Evolutionary conservation across 1,140 invertebrate species (phyloP).

Genomic region (Ceratina japonica): DNA sequence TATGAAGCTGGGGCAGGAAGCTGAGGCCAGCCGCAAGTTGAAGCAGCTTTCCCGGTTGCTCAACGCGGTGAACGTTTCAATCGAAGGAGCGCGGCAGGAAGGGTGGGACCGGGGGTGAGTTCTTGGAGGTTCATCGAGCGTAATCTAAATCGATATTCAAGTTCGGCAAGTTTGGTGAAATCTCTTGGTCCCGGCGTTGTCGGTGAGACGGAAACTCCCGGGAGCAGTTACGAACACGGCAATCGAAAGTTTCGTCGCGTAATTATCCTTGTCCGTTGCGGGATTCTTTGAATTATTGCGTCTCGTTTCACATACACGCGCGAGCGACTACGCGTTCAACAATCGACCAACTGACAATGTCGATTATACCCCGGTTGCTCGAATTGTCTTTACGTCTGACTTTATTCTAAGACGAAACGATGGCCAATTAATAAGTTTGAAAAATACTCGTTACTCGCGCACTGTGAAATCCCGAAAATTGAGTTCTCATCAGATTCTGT

Average conservation of each 20-base stretch:
- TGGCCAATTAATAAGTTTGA: no score
- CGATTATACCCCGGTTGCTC: no score
- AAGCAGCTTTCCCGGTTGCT: conserved; percentile 30
- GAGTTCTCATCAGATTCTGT: no score
- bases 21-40: conserved; percentile 48
- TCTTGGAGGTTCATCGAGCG: conserved; percentile 57
- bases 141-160: conserved; percentile 63
- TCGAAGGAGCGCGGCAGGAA: conserved; percentile 31
- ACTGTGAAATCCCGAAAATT: no score
- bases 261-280: conserved; percentile 15
- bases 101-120: neutral
- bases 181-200: conserved; percentile 4
- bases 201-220: neutral
- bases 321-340: neutral
- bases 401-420: no score
- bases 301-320: neutral
- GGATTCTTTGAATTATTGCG: conserved; percentile 12
- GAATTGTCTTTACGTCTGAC: no score
- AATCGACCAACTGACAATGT: no score
- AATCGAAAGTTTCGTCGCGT: conserved; percentile 12
- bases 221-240: neutral
- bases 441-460: no score
- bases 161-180: conserved; percentile 49
- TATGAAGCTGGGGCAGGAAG: conserved; percentile 36
- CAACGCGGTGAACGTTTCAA: conserved; percentile 56